Evolutionary conservation across 92 coral and sea anemone genomes (phyloP), one percentile per base, ranked within the genome.

Genomic region (Parazoanthus swiftii): DNA sequence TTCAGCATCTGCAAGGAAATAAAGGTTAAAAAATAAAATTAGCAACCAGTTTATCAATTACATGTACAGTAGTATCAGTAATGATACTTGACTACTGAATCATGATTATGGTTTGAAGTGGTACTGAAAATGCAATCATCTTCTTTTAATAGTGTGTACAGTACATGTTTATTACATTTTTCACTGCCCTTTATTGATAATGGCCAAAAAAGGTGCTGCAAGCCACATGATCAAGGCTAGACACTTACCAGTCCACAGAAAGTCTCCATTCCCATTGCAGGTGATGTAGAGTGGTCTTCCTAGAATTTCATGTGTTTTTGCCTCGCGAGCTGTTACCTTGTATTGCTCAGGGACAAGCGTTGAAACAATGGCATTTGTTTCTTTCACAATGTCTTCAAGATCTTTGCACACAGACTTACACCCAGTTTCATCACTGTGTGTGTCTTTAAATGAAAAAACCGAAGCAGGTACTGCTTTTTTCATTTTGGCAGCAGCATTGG

Each of bases 291-390:
- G 91, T 6, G 96, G 96, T 23, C 96, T 66, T 14, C 96, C 94
- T 5, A 93, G 83, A n/a, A 92, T 77, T 58, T 51, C 77, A 79
- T 89, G 96, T 6, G 85, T 86, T 79, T 93, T 91, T 63, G 91
- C 95, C 67, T 93, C 94, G 4, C 78, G 18, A 14, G 88, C 87
- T 10, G 91, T 87, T 5, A 91, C 88, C 71, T 89, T 92, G 73
- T 93, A 92, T 63, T 93, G 96, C 84, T 93, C 96, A 21, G 96
- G 96, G 1, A 92, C 79, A 38, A 93, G 86, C 18, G 96, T 93
- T 26, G 94, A 65, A 4, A 93, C 90, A 9, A 92, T 72, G 16
- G 92, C 89, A 75, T 46, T 71, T 2, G 51, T n/a, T 72, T 84
- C 90, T 43, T 81, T 84, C 1, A 93, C 4, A 1, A 88, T 79